Percentiles rank a stretch among this genome's conserved stretches.
Conservation (phyloP, 2,797 vertebrate species). For the Tokudaia tokunoshimensis region DNA sequence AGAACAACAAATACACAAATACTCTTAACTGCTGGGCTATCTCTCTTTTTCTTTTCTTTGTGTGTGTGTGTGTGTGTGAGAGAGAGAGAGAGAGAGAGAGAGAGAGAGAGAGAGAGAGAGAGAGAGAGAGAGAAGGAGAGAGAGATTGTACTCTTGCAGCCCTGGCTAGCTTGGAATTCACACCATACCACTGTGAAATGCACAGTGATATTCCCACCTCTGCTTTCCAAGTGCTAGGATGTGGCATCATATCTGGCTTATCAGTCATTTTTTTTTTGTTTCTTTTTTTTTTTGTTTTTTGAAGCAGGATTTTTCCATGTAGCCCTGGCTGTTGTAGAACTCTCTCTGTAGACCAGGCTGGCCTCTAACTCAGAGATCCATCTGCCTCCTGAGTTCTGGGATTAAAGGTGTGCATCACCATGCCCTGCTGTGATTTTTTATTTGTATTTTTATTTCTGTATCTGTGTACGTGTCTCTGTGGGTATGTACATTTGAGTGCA, state of each 20-base stretch:
- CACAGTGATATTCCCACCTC: not conserved
- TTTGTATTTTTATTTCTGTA: not conserved
- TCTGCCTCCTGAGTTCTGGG: too few relatives aligned
- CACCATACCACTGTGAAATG: not conserved
- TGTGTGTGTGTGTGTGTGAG: too few relatives aligned
- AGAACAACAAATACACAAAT: not conserved
- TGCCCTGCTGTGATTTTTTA: not conserved
- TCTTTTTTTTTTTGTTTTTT: not conserved
- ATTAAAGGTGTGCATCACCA: too few relatives aligned
- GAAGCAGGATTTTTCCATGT: not conserved
- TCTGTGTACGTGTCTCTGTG: not conserved
- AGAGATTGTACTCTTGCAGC: not conserved
- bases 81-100: too few relatives aligned
- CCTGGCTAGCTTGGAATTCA: not conserved
- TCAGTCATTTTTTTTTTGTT: not conserved
- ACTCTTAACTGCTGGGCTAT: not conserved
- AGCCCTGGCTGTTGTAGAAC: not conserved
- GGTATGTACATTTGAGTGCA: not conserved
- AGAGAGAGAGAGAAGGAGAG: too few relatives aligned
- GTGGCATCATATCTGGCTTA: not conserved
- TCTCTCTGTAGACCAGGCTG: not conserved
- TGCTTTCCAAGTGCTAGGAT: not conserved
- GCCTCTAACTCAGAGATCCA: too few relatives aligned
- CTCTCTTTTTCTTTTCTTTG: not conserved
- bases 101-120: too few relatives aligned